Evolutionary conservation across 1,140 invertebrate species (phyloP).

Genomic region (Pissodes strobi): DNA sequence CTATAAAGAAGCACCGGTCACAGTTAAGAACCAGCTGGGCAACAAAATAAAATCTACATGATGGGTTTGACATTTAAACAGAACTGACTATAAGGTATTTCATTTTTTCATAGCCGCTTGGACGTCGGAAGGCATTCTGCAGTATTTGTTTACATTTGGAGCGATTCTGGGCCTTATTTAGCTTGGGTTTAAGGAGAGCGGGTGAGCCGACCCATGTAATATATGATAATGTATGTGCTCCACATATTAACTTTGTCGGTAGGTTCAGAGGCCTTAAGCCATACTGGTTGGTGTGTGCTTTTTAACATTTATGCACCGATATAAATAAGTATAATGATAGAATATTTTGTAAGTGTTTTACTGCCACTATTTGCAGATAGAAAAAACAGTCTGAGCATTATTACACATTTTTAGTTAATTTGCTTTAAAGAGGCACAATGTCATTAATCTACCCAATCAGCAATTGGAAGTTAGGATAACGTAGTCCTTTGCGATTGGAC

Average conservation of each 20-base stretch:
- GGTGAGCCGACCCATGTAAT: slow-evolving; percentile 32
- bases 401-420: too few species aligned
- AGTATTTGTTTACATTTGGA: slow-evolving; percentile 30
- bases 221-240: slow-evolving; percentile 48
- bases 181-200: neutral
- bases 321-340: too few species aligned
- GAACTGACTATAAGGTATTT: slow-evolving; percentile 34
- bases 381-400: too few species aligned
- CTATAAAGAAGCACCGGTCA: slow-evolving; percentile 28
- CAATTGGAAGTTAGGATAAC: too few species aligned
- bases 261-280: slow-evolving; percentile 20
- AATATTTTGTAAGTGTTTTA: too few species aligned
- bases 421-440: too few species aligned
- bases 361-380: too few species aligned
- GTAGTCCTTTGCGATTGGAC: too few species aligned
- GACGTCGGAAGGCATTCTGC: slow-evolving; percentile 22
- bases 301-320: too few species aligned
- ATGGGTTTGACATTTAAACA: slow-evolving; percentile 37
- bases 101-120: slow-evolving; percentile 23
- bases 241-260: slow-evolving; percentile 48
- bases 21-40: slow-evolving; percentile 31
- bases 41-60: slow-evolving; percentile 37
- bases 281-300: neutral
- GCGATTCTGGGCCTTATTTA: slow-evolving; percentile 25
- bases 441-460: too few species aligned